These are phyloP conservation scores for Pseudeuparius sepicola DNA, from an alignment of 2,888 invertebrate genomes.

Conservation along the genomic window DNA sequence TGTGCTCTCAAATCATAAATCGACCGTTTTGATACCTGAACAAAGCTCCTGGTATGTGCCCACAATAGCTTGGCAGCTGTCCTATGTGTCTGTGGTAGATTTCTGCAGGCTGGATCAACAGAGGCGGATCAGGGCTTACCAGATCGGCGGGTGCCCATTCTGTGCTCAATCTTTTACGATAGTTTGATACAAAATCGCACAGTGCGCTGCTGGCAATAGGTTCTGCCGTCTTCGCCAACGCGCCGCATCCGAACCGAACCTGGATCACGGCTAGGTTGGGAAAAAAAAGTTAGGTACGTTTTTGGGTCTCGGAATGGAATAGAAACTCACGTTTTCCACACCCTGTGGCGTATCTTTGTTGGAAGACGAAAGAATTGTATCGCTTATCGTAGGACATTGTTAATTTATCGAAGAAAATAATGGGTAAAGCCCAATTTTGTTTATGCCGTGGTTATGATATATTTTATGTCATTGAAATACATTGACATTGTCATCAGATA, in stretches of 20 bases:
- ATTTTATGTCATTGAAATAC: no score
- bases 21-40: slow-evolving; percentile 48
- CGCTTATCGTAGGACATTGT: slow-evolving; percentile 33
- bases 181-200: slow-evolving; percentile 65
- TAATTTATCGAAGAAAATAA: no score
- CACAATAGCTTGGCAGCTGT: slow-evolving; percentile 65
- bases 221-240: slow-evolving; percentile 54
- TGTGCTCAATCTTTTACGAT: slow-evolving; percentile 58
- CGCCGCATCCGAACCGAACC: slow-evolving; percentile 54
- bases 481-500: no score
- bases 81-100: slow-evolving; percentile 67
- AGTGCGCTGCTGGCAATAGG: slow-evolving; percentile 60
- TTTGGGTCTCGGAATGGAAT: no score
- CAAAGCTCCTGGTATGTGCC: slow-evolving; percentile 64
- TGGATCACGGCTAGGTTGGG: no score
- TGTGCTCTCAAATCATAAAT: no score
- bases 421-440: no score
- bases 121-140: slow-evolving; percentile 42
- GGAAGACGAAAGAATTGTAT: slow-evolving; percentile 35
- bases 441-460: no score
- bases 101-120: slow-evolving; percentile 44
- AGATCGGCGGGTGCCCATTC: slow-evolving; percentile 66
- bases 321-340: slow-evolving; percentile 24
- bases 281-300: no score
- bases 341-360: slow-evolving; percentile 30